Evolutionary conservation across 2,797 vertebrate species (phyloP).

Genomic region (Syndactyla subalaris): DNA sequence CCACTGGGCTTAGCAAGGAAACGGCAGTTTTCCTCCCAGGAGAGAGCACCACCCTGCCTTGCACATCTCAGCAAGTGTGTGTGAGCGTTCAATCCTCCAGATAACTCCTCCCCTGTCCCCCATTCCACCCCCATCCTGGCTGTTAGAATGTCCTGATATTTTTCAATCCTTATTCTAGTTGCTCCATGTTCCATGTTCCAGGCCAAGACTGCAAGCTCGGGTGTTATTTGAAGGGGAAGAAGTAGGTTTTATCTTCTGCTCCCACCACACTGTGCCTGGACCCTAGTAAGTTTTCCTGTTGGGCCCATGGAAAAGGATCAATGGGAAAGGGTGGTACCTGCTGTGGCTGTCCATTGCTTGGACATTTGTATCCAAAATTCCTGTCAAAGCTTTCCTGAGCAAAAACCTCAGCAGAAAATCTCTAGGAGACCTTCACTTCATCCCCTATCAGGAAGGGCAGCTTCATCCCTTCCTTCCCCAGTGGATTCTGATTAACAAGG

Average conservation of each 20-base stretch:
- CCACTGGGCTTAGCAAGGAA: not conserved
- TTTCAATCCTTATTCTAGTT: not conserved
- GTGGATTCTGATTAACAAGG: not conserved
- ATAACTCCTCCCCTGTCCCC: rapidly evolving
- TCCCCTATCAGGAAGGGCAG: not conserved
- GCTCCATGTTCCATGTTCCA: rapidly evolving
- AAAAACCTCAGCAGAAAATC: not conserved
- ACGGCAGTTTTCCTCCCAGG: not conserved
- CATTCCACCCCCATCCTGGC: not conserved
- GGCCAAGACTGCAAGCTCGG: not conserved
- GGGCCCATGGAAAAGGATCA: not conserved
- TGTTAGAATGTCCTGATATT: not conserved
- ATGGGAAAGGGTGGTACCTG: not conserved
- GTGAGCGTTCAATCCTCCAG: not conserved
- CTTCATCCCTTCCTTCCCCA: not conserved
- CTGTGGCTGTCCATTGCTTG: not conserved
- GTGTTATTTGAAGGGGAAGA: not conserved
- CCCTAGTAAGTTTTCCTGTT: not conserved
- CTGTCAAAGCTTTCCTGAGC: not conserved
- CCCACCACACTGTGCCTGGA: not conserved
- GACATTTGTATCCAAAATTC: not conserved
- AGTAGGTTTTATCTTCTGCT: not conserved
- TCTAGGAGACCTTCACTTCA: not conserved
- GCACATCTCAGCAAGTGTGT: not conserved
- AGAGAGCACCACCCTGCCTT: not conserved